A percentile compares a stretch with the other conserved stretches of the same genome.
Evolutionary conservation across 2,113 vertebrate genomes (phyloP).

Genomic region (Vireo altiloquus): DNA sequence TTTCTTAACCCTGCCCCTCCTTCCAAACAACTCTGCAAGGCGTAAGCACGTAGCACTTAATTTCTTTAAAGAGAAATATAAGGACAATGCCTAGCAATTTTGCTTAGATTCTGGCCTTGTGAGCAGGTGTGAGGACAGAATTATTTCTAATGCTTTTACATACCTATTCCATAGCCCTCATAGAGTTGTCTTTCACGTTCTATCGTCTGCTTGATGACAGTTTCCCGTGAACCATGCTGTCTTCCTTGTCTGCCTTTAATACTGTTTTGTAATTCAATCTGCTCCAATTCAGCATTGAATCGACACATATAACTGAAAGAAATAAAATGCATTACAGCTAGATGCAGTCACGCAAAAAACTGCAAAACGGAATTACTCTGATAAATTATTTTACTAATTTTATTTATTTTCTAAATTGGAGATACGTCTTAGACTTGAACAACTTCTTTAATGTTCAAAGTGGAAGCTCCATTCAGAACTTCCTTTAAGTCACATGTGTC

Average conservation of each 20-base stretch:
- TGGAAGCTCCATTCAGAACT: not conserved
- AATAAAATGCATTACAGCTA: not conserved
- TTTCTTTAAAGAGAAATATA: not conserved
- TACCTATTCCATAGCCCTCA: slow-evolving; percentile 85
- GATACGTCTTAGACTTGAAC: not conserved
- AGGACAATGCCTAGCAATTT: not conserved
- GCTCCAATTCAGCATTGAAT: slow-evolving; percentile 87
- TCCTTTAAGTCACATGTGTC: not conserved
- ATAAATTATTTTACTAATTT: not conserved
- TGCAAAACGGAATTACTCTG: not conserved
- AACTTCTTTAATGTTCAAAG: not conserved
- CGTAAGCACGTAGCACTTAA: not conserved
- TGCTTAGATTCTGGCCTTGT: not conserved
- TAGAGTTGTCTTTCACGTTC: slow-evolving; percentile 84
- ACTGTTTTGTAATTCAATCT: slow-evolving; percentile 90
- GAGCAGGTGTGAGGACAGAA: not conserved
- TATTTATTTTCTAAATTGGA: not conserved
- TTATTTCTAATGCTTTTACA: not conserved
- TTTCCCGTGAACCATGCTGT: slow-evolving; percentile 85
- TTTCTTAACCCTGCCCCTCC: not conserved
- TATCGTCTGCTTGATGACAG: slow-evolving; percentile 85
- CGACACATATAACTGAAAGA: slow-evolving; percentile 86
- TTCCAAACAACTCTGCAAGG: not conserved
- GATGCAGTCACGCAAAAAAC: not conserved
- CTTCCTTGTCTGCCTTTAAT: slow-evolving; percentile 92